A percentile compares a stretch with the other conserved stretches of the same genome.
Evolutionary conservation across 2,797 vertebrate genomes (phyloP).

Genomic region (Ptychobarbus kaznakovi): DNA sequence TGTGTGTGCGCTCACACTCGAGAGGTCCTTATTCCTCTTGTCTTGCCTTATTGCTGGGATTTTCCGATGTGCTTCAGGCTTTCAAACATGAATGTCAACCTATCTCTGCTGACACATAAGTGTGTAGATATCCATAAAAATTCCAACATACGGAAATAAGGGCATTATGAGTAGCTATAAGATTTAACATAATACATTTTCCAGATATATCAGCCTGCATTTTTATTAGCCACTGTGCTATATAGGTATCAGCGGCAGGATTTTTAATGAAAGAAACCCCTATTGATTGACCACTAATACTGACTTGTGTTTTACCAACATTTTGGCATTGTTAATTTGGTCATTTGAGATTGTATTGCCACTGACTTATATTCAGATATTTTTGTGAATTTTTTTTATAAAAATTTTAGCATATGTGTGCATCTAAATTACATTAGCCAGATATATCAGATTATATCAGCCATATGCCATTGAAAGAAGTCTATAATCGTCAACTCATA

Average conservation of each 20-base stretch:
- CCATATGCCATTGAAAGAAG: neutral
- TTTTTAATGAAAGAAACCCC: neutral
- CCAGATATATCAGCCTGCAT: constrained; percentile 5
- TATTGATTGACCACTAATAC: neutral
- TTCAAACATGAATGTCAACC: constrained; percentile 1
- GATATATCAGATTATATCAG: neutral
- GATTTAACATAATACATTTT: neutral
- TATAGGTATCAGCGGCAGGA: neutral
- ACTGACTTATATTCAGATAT: neutral
- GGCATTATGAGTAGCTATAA: neutral
- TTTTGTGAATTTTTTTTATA: neutral
- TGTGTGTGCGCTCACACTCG: constrained; percentile 11
- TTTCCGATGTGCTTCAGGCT: neutral
- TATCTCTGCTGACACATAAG: constrained; percentile 17
- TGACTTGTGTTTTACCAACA: neutral
- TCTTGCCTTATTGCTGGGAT: constrained; percentile 16
- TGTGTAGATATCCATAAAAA: neutral
- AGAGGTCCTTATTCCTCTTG: constrained; percentile 26
- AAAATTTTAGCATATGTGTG: neutral
- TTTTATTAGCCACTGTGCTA: neutral
- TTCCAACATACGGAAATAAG: constrained; percentile 7
- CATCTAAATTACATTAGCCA: neutral
- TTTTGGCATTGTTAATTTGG: neutral
- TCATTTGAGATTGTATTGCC: neutral
- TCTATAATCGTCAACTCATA: neutral